Evolutionary conservation across 1,140 invertebrate genomes (phyloP).

Genomic region (Drosophila athabasca): DNA sequence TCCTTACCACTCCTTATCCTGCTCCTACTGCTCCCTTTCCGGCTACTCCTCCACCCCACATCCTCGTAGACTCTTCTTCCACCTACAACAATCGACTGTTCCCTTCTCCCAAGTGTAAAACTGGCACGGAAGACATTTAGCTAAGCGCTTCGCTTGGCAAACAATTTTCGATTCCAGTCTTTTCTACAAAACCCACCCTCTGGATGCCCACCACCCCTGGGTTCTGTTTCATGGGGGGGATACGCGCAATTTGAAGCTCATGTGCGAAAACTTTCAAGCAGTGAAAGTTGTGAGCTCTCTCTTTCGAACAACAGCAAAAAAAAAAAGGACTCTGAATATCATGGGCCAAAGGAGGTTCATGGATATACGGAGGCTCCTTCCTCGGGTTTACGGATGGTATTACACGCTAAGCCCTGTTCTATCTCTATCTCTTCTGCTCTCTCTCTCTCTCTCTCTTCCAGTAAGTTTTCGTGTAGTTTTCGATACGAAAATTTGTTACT

Average conservation of each 20-base stretch:
- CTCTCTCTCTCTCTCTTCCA: neutral
- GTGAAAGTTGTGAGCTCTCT: constrained; percentile 60
- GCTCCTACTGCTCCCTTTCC: neutral
- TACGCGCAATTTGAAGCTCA: constrained; percentile 69
- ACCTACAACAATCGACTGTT: constrained; percentile 59
- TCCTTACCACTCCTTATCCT: constrained; percentile 17
- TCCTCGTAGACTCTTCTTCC: neutral
- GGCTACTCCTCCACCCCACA: neutral
- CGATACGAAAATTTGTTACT: constrained; percentile 42
- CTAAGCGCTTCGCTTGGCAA: constrained; percentile 79
- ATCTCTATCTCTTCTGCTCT: constrained; percentile 1
- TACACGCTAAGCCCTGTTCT: constrained; percentile 51
- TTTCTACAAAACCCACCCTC: too few species aligned
- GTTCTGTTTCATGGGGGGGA: constrained; percentile 36
- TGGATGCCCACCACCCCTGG: constrained; percentile 12
- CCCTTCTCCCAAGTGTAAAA: constrained; percentile 58
- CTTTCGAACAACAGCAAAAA: constrained; percentile 6
- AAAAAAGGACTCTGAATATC: constrained; percentile 24
- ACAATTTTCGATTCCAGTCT: constrained; percentile 76
- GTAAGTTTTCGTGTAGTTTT: constrained; percentile 34
- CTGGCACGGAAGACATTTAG: constrained; percentile 79
- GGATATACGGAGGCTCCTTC: constrained; percentile 19
- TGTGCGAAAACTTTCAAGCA: constrained; percentile 70
- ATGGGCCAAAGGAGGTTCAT: constrained; percentile 7
- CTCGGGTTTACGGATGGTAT: constrained; percentile 46